A percentile compares a stretch with the other conserved stretches of the same genome.
phyloP scores from a whole-genome alignment of 2,113 vertebrate genomes.

The Tympanuchus pallidicinctus region DNA sequence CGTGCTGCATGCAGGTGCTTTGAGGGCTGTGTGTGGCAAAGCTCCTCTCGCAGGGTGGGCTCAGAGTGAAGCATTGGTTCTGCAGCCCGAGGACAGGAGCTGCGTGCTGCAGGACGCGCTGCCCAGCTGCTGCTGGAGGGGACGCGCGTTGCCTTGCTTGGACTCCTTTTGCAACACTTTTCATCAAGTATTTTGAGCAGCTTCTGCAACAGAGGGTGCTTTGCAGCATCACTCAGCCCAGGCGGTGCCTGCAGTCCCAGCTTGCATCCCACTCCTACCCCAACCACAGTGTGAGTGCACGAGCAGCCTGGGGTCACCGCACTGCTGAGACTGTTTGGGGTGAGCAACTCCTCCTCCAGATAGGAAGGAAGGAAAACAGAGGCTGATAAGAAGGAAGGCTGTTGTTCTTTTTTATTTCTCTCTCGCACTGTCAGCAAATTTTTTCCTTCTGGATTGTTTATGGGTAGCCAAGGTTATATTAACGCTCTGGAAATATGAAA shows the following conservation, averaged over 20 bases:
- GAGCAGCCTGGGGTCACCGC: background rate
- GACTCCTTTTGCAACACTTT: background rate
- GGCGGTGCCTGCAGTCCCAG: background rate
- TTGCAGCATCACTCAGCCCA: background rate
- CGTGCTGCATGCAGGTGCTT: rapidly evolving
- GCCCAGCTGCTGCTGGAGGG: background rate
- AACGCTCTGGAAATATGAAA: slow-evolving; percentile 10
- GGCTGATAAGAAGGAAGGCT: background rate
- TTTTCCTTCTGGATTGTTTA: slow-evolving; percentile 34
- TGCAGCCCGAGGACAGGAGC: background rate
- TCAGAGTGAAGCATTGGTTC: rapidly evolving
- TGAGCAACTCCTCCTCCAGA: rapidly evolving
- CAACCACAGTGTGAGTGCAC: background rate
- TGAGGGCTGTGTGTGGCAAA: background rate
- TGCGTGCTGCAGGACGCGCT: background rate
- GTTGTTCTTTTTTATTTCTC: background rate
- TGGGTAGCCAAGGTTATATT: slow-evolving; percentile 36
- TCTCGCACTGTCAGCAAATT: background rate
- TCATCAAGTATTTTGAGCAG: background rate
- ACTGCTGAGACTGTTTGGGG: background rate
- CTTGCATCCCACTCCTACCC: no score
- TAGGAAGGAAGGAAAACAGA: slow-evolving; percentile 42
- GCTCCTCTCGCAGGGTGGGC: rapidly evolving
- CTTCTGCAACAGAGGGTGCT: background rate
- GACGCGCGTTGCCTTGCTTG: no score